A percentile compares a stretch with the other conserved stretches of the same genome.
Evolutionary conservation across 2,888 invertebrate species (phyloP).

Genomic region (Rhorus exstirpatorius): DNA sequence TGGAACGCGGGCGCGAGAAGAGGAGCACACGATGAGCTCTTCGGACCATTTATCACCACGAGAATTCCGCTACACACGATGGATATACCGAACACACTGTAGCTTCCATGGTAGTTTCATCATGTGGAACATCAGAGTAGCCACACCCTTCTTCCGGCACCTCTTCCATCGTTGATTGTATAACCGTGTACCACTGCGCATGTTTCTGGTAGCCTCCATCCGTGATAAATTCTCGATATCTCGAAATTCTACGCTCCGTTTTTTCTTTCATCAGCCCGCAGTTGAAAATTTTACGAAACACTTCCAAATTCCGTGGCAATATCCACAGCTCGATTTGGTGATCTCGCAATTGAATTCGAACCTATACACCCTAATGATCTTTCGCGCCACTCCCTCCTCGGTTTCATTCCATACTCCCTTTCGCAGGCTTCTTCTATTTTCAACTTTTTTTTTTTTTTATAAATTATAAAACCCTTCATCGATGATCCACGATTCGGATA

Average conservation of each 20-base stretch:
- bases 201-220: conserved; percentile 37
- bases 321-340: conserved; percentile 58
- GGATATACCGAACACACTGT: conserved; percentile 28
- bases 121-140: conserved; percentile 64
- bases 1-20: conserved; percentile 46
- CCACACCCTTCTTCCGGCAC: conserved; percentile 80
- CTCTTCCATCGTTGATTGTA: conserved; percentile 63
- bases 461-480: not conserved
- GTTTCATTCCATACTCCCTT: conserved; percentile 68
- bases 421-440: conserved; percentile 73
- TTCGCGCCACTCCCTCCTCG: conserved; percentile 74
- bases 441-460: conserved; percentile 25
- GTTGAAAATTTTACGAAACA: not conserved
- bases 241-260: conserved; percentile 54
- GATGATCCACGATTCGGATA: conserved; percentile 35
- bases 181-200: conserved; percentile 24
- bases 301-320: conserved; percentile 60
- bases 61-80: conserved; percentile 70
- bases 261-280: conserved; percentile 35
- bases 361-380: conserved; percentile 73
- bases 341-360: conserved; percentile 43
- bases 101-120: conserved; percentile 14
- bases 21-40: conserved; percentile 46
- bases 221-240: conserved; percentile 32
- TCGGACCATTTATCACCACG: conserved; percentile 76